Evolutionary conservation across 2,113 vertebrate species (phyloP).

Genomic region (Halichoeres trimaculatus): DNA sequence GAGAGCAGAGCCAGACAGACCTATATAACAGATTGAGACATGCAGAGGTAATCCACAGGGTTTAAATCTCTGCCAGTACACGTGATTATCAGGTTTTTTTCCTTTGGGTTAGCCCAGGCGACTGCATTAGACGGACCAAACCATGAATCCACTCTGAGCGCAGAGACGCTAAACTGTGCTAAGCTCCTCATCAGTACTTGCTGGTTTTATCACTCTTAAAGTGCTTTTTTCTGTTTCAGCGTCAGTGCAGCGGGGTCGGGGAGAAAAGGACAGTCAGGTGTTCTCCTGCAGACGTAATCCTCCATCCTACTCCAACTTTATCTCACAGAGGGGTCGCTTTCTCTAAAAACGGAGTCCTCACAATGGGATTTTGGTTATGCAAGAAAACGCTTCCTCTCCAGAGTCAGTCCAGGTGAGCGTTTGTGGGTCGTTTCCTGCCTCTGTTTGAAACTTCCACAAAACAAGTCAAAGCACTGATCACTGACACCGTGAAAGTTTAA

Average conservation of each 20-base stretch:
- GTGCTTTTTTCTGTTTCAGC: constrained; percentile 14
- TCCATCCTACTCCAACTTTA: constrained; percentile 3
- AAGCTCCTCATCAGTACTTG: constrained; percentile 22
- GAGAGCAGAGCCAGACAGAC: constrained; percentile 73
- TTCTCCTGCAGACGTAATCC: constrained; percentile 38
- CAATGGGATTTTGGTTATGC: too few species aligned
- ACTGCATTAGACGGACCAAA: constrained; percentile 48
- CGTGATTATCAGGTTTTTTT: constrained; percentile 69
- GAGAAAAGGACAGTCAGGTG: neutral
- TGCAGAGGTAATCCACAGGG: constrained; percentile 82
- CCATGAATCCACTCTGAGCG: constrained; percentile 37
- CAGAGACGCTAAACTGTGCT: constrained; percentile 34
- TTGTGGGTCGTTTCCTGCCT: neutral
- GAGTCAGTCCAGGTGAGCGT: too few species aligned
- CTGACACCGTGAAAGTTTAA: constrained; percentile 38
- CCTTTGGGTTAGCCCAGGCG: constrained; percentile 64
- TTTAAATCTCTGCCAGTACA: constrained; percentile 80
- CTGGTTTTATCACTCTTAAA: constrained; percentile 20
- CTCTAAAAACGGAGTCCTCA: too few species aligned
- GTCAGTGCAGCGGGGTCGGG: neutral
- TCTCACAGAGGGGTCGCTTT: too few species aligned
- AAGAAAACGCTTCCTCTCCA: too few species aligned
- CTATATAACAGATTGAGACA: constrained; percentile 82
- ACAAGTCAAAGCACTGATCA: constrained; percentile 1
- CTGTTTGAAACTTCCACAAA: constrained; percentile 2